A percentile compares a stretch with the other conserved stretches of the same genome.
Conservation (phyloP, 1,140 invertebrate genomes). For the Drosophila melanogaster region DNA sequence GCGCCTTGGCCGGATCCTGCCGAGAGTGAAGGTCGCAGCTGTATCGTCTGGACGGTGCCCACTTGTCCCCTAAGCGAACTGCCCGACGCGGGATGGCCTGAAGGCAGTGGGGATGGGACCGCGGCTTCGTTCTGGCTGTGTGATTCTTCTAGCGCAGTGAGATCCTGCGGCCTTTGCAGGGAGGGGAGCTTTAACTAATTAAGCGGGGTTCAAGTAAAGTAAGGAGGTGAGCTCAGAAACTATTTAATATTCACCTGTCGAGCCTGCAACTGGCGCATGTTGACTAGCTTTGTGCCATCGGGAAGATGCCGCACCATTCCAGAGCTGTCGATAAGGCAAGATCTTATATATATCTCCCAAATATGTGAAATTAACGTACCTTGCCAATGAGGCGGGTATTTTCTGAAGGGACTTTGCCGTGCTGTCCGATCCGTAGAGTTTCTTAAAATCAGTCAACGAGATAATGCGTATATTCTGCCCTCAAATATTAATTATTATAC, state of each 20-base stretch:
- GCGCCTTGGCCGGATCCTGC: slow-evolving; percentile 14
- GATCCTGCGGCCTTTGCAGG: slow-evolving; percentile 21
- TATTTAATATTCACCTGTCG: slow-evolving; percentile 45
- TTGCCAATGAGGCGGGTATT: slow-evolving; percentile 70
- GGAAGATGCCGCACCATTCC: slow-evolving; percentile 70
- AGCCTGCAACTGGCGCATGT: slow-evolving; percentile 67
- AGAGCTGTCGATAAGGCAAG: slow-evolving; percentile 27
- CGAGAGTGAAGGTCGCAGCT: slow-evolving; percentile 54
- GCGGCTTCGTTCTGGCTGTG: slow-evolving; percentile 38
- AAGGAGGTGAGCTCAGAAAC: no score
- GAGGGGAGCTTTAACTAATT: slow-evolving; percentile 59
- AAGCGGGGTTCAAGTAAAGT: background rate
- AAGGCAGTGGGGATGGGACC: slow-evolving; percentile 1
- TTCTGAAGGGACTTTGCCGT: slow-evolving; percentile 71
- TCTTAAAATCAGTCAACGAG: slow-evolving; percentile 80
- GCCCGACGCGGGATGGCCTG: slow-evolving; percentile 27
- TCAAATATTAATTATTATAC: background rate
- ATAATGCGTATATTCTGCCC: slow-evolving; percentile 79
- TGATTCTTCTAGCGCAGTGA: slow-evolving; percentile 35
- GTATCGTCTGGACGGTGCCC: slow-evolving; percentile 70
- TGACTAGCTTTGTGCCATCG: slow-evolving; percentile 70
- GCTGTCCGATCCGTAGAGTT: slow-evolving; percentile 66
- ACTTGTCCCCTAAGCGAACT: slow-evolving; percentile 61
- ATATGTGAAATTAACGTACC: slow-evolving; percentile 26
- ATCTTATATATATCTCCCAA: background rate